Evolutionary conservation across 2,113 vertebrate species (phyloP).

Genomic region (Cyanoramphus novaezelandiae): DNA sequence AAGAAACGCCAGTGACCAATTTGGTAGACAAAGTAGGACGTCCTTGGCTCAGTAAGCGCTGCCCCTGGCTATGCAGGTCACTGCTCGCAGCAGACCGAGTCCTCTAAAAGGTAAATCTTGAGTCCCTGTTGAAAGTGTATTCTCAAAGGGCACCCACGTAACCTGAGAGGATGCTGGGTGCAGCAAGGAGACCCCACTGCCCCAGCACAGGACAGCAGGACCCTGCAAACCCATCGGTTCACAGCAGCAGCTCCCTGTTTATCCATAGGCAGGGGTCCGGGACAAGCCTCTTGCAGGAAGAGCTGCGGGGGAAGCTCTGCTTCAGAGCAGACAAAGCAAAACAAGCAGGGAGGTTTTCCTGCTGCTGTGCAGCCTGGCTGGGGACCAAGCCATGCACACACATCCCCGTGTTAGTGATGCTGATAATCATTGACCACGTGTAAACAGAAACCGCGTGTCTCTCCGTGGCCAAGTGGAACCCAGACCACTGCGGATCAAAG

Average conservation of each 20-base stretch:
- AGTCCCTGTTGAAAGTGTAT: background rate
- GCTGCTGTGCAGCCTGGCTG: background rate
- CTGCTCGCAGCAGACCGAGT: background rate
- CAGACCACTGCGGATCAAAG: background rate
- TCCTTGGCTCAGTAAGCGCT: background rate
- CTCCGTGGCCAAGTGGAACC: background rate
- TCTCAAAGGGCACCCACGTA: background rate
- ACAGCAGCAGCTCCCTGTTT: background rate
- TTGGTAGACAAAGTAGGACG: conserved; percentile 46
- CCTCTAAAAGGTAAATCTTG: background rate
- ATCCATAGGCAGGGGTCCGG: background rate
- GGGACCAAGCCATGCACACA: background rate
- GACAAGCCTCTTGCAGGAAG: background rate
- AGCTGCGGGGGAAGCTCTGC: background rate
- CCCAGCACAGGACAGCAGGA: background rate
- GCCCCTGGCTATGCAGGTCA: conserved; percentile 42
- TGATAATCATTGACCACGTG: background rate
- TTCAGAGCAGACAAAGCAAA: background rate
- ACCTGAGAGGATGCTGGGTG: background rate
- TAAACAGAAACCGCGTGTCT: background rate
- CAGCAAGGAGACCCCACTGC: background rate
- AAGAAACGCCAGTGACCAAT: conserved; percentile 52
- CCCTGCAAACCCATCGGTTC: background rate
- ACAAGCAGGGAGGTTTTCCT: background rate
- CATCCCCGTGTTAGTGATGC: background rate